Base-by-base conservation (phyloP, 2,888 invertebrate species). In the Allacma fusca region DNA sequence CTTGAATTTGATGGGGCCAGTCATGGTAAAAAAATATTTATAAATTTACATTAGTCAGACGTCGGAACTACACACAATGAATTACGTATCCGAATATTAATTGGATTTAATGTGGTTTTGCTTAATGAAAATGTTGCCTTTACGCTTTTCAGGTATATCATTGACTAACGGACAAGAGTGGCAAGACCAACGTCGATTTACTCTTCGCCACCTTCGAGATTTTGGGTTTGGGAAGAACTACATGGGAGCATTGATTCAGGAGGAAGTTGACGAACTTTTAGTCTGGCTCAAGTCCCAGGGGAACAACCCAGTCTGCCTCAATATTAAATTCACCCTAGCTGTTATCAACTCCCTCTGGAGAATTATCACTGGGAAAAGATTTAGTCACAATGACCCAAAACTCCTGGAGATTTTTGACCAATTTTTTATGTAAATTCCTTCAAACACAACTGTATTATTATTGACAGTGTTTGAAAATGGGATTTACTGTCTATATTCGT, bases 311-410 rank as follows among this genome's bases (percentile, higher is more conserved):
- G 21, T 62, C 16, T 62, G 40, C 1, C 16, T 76, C 2, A 62
- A 76, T 23, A 7, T 28, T 1, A 76, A 71, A 44, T 76, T 76
- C 62, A 57, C 24, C n/a, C 28, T 76, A 1, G 76, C 76, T 13
- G 64, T 59, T 1, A 28, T 76, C 5, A 76, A 76, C 19, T 43
- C 70, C 13, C 24, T 76, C 0, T 76, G 76, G 76, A 21, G 7
- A 40, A 69, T 76, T 13, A 34, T 76, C 29, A 70, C 69, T 21
- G 71, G 71, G 1, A 34, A 71, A 21, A 13, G 76, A 0, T 64
- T 64, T 12, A 40, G 34, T 13, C 70, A 50, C 26, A 34, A 7
- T 24, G 76, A 76, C 23, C 43, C 43, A 5, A 43, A 76, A 24
- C 29, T 76, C 24, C 23, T 28, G n/a, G 21, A 50, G 9, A 21